phyloP scores from a whole-genome alignment of 2,113 vertebrate genomes.

The Larimichthys polyactis region DNA sequence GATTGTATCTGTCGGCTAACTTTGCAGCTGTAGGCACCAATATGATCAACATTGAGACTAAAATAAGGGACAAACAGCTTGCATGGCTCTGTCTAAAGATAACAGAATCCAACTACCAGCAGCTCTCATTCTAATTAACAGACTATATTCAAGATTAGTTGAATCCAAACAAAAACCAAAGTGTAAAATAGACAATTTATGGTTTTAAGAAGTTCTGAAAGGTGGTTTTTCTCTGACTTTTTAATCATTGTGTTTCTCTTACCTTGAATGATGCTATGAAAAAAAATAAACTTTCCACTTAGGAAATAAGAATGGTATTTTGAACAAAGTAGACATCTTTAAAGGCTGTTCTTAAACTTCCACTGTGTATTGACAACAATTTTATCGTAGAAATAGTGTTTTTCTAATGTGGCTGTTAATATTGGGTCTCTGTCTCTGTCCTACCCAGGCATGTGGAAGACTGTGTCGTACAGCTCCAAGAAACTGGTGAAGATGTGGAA shows the following conservation, averaged over 20 bases:
- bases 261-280: background rate
- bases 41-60: background rate
- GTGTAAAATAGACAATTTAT: background rate
- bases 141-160: background rate
- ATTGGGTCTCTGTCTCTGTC: background rate
- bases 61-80: background rate
- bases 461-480: constrained; percentile 88
- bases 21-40: background rate
- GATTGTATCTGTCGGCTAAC: background rate
- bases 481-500: constrained; percentile 95
- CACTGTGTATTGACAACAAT: background rate
- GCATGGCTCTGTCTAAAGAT: background rate
- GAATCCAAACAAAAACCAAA: background rate
- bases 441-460: constrained; percentile 89
- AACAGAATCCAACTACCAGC: background rate
- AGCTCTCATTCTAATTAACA: background rate
- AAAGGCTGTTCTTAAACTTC: background rate
- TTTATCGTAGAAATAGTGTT: background rate
- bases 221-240: too few relatives aligned
- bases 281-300: background rate
- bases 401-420: background rate
- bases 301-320: background rate
- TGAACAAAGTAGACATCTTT: background rate
- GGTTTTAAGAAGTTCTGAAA: background rate
- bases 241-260: background rate